Base-by-base conservation (phyloP, 2,888 invertebrate genomes). In the Teleiodes luculella region DNA sequence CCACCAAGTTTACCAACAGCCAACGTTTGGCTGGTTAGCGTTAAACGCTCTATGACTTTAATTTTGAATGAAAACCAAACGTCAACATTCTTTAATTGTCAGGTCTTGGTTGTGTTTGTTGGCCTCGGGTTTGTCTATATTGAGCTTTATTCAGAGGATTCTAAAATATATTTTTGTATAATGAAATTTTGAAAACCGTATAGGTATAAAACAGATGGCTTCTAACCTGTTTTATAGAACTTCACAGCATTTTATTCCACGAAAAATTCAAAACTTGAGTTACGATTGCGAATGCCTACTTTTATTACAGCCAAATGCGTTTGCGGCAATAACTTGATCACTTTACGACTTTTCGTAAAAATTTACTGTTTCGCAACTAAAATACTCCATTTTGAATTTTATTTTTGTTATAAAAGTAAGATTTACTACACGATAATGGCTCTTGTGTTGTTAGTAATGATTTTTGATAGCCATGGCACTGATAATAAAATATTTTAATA, bases 221-320 rank as follows among this genome's bases (percentile, higher is more conserved):
- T 18, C 20, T 20, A 20, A 48, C 11, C n/a, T 35, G 6, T n/a
- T 43, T 28, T 28, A 43, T 43, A 43, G 49, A 53, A 55, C 55
- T 65, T 63, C 62, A 63, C 61, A 58, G 60, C 53, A 58, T 56
- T 61, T 41, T 41, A 41, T 41, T 18, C 18, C 14, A 13, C 53
- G 57, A 78, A 80, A 79, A 74, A 68, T 65, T 72, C 63, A 65
- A 76, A 79, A 78, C 69, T 73, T 73, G 76, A 78, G 76, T 78
- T 78, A 80, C 76, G 76, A 77, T 80, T 78, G 78, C 66, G 66
- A 68, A 76, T 72, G 78, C 74, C 76, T 68, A 63, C 66, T 82
- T 79, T 83, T 83, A 81, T 79, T 76, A 74, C 79, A 70, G 65
- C 70, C 70, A 77, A 80, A 81, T 79, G 78, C 80, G 80, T 77